A percentile compares a stretch with the other conserved stretches of the same genome.
Conservation (phyloP, 2,888 invertebrate genomes). For the Tenthredo notha region DNA sequence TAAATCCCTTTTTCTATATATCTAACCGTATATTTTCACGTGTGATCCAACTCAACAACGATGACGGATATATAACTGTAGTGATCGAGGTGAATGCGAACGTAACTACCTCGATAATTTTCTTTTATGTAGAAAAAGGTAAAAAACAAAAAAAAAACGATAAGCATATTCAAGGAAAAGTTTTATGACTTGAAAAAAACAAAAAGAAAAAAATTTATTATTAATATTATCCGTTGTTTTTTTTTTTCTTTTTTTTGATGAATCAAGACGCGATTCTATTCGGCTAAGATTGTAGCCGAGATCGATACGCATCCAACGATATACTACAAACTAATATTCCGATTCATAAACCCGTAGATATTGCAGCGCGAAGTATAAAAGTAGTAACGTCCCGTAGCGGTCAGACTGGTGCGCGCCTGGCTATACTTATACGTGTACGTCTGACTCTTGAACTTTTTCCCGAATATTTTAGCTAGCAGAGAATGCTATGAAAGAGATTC, state of each 20-base stretch:
- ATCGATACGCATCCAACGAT: background rate
- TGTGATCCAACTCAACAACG: background rate
- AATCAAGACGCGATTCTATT: background rate
- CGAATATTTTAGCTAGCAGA: background rate
- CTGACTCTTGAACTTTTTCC: background rate
- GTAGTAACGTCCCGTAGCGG: background rate
- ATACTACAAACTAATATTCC: background rate
- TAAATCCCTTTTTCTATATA: conserved; percentile 28
- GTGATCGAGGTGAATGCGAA: background rate
- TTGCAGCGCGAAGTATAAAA: background rate
- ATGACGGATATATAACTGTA: conserved; percentile 28
- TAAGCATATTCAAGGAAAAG: background rate
- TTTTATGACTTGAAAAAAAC: background rate
- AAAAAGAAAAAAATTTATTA: background rate
- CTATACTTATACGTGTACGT: background rate
- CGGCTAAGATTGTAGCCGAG: background rate
- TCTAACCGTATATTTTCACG: background rate
- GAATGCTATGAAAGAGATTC: background rate
- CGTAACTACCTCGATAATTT: background rate
- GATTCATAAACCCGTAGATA: background rate
- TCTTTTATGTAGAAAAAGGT: background rate
- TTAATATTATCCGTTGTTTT: background rate
- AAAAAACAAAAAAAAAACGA: background rate
- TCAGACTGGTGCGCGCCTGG: background rate
- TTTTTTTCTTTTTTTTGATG: background rate